Base-by-base conservation (phyloP, 1,140 invertebrate species). In the Bombus pascuorum region DNA sequence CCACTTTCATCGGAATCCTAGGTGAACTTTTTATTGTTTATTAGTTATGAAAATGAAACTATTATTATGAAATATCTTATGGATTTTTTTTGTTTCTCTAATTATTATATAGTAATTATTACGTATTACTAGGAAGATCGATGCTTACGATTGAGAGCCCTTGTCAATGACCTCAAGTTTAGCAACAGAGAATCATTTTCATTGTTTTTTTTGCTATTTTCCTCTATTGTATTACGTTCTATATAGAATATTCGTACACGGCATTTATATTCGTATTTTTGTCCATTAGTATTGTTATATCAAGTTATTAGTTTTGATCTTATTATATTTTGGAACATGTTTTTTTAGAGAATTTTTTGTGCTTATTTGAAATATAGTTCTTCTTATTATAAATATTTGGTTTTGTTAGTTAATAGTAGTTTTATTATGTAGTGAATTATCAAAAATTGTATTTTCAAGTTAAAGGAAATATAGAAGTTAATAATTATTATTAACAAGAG, bases 1-100 rank as follows among this genome's bases (percentile, higher is more conserved):
- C 96, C 95, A 96, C 96, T 96, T 96, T 96, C 95, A 96, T 96
- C 94, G 96, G 96, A 92, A 97, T 96, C 94, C 95, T 97, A 96
- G 96, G 96, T 97, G 94, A 96, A 96, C 15, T 22, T n/a, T 34
- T 59, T 3, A 66, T 73, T 42, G 15, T 53, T 37, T 53, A 53
- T 28, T 37, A 32, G n/a, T 42, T 47, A 3, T 32, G 12, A 62
- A 62, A 9, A 28, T 5, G 22, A 25, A 72, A 39, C 22, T 44
- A 44, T 18, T 12, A 42, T 22, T 28, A 18, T 42, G 34, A 83
- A 9, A 80, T 66, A 22, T 42, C 34, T 82, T 59, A 42, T 65
- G 10, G 15, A 59, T 73, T 42, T 53, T 44, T 39, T 39, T 34
- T 5, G 3, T 10, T 53, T 47, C 32, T 25, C 15, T 10, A 32